Evolutionary conservation across 2,888 invertebrate genomes (phyloP), one percentile per base, ranked within the genome.

Genomic region (Ichneumoninae sp.): DNA sequence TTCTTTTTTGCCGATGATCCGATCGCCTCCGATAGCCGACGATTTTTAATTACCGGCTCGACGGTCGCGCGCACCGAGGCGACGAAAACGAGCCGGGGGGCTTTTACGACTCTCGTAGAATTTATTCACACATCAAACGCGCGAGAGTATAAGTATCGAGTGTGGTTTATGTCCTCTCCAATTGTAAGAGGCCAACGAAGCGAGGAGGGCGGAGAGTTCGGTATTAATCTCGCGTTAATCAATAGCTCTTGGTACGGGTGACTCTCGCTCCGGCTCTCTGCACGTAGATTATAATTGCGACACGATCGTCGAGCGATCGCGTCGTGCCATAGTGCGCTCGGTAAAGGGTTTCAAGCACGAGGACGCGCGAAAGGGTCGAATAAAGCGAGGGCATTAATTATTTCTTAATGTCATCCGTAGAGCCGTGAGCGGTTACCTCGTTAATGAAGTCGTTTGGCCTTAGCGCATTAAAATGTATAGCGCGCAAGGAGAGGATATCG

Each of bases 241-340:
- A 85, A 85, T 85, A 65, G 69, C 79, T 74, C 70, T 50, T 36
- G 19, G 22, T 65, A 65, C 50, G 50, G 30, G 63, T 2, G 30
- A 54, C 54, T 22, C 60, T 60, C 57, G 57, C 8, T 60, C 70
- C 71, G 76, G 68, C 76, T 57, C 69, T 81, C 83, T 22, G 80
- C 60, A 52, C 65, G 63, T 77, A 75, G 84, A 86, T 83, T 84
- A 84, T 83, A 85, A 87, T 88, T 86, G 83, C 87, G 73, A 85
- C 75, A 60, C 80, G 83, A 82, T 85, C 76, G 71, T 63, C 40
- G 44, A 57, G 57, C 40, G 40, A 63, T 47, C 5, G 3, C 22
- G 13, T 26, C 13, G 57, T n/a, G 30, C 10, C 10, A 73, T 26
- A 7, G 57, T n/a, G 54, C 5, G 47, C 13, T 26, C 22, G 52